A percentile compares a stretch with the other conserved stretches of the same genome.
Evolutionary conservation across 2,113 vertebrate genomes (phyloP).

Genomic region (Paracanthobrama guichenoti): DNA sequence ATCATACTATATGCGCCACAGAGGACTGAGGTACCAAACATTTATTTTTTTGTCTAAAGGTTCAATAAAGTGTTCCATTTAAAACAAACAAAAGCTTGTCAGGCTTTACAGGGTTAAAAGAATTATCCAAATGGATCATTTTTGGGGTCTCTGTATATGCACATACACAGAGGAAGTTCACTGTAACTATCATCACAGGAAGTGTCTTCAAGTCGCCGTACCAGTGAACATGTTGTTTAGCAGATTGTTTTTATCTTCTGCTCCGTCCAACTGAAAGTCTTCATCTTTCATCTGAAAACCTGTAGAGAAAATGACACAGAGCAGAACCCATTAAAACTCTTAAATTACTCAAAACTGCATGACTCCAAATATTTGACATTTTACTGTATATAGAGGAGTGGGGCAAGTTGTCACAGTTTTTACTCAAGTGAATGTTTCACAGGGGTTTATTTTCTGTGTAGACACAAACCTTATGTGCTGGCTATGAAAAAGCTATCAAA

Average conservation of each 20-base stretch:
- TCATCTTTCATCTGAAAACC: conserved; percentile 64
- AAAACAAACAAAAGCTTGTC: no score
- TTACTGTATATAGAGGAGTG: background rate
- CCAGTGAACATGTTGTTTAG: conserved; percentile 60
- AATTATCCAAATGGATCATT: background rate
- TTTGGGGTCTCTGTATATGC: background rate
- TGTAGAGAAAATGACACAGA: conserved; percentile 2
- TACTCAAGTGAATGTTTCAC: background rate
- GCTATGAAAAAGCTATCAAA: background rate
- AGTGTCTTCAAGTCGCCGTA: conserved; percentile 18
- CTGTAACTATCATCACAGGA: background rate
- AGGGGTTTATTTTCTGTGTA: no score
- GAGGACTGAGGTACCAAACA: no score
- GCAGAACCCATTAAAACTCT: background rate
- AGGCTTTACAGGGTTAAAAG: background rate
- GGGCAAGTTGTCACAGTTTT: background rate
- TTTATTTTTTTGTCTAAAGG: no score
- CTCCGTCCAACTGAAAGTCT: conserved; percentile 54
- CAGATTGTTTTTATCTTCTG: conserved; percentile 59
- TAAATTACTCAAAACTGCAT: background rate
- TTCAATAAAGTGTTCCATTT: no score
- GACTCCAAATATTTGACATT: background rate
- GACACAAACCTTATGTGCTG: no score
- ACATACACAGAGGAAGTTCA: background rate
- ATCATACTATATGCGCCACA: no score